Conservation (phyloP, 2,888 invertebrate genomes). For the Dascillus cervinus region DNA sequence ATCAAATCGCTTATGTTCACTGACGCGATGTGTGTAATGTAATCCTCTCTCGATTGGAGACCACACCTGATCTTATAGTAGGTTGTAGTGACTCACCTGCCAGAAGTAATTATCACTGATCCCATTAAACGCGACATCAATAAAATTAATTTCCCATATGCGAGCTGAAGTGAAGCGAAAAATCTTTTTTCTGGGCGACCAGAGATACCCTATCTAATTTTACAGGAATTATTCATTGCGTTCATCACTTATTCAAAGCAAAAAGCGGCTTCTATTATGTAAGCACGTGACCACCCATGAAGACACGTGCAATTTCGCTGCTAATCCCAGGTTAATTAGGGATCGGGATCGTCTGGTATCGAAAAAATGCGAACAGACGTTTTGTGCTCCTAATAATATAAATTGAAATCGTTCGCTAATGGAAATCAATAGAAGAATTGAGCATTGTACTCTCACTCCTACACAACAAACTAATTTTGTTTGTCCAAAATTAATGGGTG, state of each 20-base stretch:
- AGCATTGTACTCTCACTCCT: too few relatives aligned
- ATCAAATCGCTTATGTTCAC: slow-evolving; percentile 31
- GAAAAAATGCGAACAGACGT: too few relatives aligned
- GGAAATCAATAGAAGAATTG: too few relatives aligned
- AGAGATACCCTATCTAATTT: too few relatives aligned
- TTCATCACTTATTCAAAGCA: slow-evolving; percentile 22
- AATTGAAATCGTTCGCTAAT: too few relatives aligned
- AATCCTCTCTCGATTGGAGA: slow-evolving; percentile 29
- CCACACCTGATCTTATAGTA: slow-evolving; percentile 36
- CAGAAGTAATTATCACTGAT: slow-evolving; percentile 19
- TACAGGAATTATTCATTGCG: slow-evolving; percentile 11
- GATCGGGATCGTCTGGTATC: slow-evolving; percentile 16
- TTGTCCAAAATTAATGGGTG: too few relatives aligned
- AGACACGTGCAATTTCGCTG: slow-evolving; percentile 29
- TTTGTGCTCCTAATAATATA: too few relatives aligned
- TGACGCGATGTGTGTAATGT: slow-evolving; percentile 29
- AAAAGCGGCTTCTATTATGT: slow-evolving; percentile 21
- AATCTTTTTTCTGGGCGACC: too few relatives aligned
- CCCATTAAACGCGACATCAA: too few relatives aligned
- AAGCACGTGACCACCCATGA: slow-evolving; percentile 37
- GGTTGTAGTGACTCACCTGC: slow-evolving; percentile 19
- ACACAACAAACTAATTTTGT: too few relatives aligned
- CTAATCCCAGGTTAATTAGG: slow-evolving; percentile 40
- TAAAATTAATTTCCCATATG: too few relatives aligned
- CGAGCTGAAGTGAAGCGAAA: too few relatives aligned